A percentile compares a stretch with the other conserved stretches of the same genome.
Conservation (phyloP, 2,113 vertebrate genomes). For the Chauna torquata region DNA sequence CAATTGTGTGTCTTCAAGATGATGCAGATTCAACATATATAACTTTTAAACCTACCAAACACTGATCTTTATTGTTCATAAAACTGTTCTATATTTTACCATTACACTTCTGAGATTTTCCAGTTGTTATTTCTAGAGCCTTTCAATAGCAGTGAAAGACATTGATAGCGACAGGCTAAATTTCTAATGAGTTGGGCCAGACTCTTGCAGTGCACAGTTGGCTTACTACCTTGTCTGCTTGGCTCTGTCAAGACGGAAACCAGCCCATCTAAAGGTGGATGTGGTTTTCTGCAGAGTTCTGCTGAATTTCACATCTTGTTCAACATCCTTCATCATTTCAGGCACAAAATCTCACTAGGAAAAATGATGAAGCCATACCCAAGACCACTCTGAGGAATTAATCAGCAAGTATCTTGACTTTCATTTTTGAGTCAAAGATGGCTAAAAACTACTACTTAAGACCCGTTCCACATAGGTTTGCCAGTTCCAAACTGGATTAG, state of each 20-base stretch:
- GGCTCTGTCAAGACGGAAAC: not conserved
- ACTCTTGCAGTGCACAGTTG: not conserved
- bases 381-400: not conserved
- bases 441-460: not conserved
- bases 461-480: not conserved
- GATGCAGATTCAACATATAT: not conserved
- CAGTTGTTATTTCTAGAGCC: not conserved
- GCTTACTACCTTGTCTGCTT: rapidly evolving
- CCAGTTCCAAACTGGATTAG: not conserved
- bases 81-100: not conserved
- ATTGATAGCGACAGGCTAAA: not conserved
- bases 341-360: not conserved
- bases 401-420: not conserved
- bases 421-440: not conserved
- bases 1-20: rapidly evolving
- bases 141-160: not conserved
- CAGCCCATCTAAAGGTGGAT: not conserved
- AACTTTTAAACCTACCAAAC: not conserved
- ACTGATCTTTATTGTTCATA: not conserved
- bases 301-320: not conserved
- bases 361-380: not conserved
- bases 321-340: not conserved
- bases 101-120: not conserved
- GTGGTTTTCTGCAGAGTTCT: not conserved
- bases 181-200: not conserved